Percentiles rank a stretch among this genome's conserved stretches.
Evolutionary conservation across 2,888 invertebrate genomes (phyloP).

Genomic region (Tanytarsus gracilentus): DNA sequence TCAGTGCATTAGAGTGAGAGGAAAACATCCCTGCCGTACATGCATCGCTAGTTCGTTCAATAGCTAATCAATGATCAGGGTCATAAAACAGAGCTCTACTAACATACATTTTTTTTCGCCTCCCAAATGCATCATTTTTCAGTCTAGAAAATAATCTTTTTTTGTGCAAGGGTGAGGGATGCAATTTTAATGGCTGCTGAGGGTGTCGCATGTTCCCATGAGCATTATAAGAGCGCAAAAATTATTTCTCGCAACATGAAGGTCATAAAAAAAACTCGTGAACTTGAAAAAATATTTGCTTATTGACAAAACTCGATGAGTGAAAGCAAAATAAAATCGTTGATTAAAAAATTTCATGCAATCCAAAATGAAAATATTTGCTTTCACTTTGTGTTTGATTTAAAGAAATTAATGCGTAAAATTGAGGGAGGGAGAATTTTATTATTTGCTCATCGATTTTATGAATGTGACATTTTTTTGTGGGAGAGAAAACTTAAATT

Average conservation of each 20-base stretch:
- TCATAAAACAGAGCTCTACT: conserved; percentile 20
- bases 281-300: conserved; percentile 23
- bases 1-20: not conserved
- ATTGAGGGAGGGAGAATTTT: not conserved
- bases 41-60: not conserved
- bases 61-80: conserved; percentile 25
- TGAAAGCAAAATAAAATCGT: not conserved
- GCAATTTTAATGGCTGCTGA: not conserved
- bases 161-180: not conserved
- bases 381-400: too few relatives aligned
- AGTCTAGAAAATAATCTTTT: not conserved
- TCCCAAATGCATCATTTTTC: not conserved
- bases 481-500: too few relatives aligned
- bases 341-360: not conserved
- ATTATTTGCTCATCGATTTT: not conserved
- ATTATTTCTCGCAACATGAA: not conserved
- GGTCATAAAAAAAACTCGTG: conserved; percentile 8
- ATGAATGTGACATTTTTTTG: too few relatives aligned
- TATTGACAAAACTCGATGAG: conserved; percentile 15
- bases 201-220: conserved; percentile 15
- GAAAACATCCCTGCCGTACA: not conserved
- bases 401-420: not conserved
- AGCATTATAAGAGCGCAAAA: conserved; percentile 1
- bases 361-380: conserved; percentile 17
- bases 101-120: conserved; percentile 19